These are phyloP conservation scores for Meganola albula DNA, from an alignment of 2,888 invertebrate genomes.

Conservation along the genomic window DNA sequence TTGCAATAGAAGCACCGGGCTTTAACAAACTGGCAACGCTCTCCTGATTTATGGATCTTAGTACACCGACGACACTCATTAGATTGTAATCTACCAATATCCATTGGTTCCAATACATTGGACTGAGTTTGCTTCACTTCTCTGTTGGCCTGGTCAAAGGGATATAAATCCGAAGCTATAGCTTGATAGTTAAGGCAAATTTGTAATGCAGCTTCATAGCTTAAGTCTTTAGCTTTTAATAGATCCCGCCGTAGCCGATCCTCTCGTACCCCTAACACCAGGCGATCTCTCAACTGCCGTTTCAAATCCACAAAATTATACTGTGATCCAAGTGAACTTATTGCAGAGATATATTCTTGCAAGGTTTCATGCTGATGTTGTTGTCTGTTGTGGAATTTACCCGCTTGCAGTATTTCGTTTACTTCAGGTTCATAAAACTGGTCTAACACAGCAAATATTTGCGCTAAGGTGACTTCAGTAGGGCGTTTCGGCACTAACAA, in stretches of 20 bases:
- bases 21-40: too few species aligned
- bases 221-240: not conserved
- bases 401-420: not conserved
- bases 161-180: not conserved
- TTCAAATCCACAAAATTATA: too few species aligned
- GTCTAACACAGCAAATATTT: not conserved
- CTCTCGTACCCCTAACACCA: not conserved
- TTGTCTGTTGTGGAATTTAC: not conserved
- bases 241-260: not conserved
- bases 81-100: conserved; percentile 21
- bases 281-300: not conserved
- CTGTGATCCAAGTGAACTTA: too few species aligned
- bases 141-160: too few species aligned
- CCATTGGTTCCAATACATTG: not conserved
- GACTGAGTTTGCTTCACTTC: not conserved
- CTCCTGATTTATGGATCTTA: too few species aligned
- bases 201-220: not conserved
- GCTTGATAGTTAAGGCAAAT: not conserved
- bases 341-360: too few species aligned
- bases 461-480: not conserved
- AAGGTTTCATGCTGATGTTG: not conserved
- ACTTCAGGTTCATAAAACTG: not conserved
- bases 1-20: too few species aligned
- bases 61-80: not conserved
- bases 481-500: not conserved